A percentile compares a stretch with the other conserved stretches of the same genome.
phyloP scores from a whole-genome alignment of 2,888 invertebrate genomes.

The Aphidoletes aphidimyza region DNA sequence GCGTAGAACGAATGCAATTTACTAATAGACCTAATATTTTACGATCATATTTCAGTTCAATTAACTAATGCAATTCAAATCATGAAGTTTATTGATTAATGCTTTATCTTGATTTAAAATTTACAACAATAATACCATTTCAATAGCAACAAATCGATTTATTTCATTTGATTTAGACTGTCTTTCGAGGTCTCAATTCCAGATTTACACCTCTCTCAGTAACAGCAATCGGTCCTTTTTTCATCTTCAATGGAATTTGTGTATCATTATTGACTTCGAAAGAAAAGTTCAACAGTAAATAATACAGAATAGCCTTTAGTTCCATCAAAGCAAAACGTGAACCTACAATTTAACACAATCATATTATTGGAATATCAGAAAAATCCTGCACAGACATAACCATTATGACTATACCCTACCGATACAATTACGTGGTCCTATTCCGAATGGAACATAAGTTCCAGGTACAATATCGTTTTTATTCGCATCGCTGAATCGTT shows the following conservation, averaged over 20 bases:
- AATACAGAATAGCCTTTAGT: not conserved
- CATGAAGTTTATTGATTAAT: too few species aligned
- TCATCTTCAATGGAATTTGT: not conserved
- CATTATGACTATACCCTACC: slow-evolving; percentile 63
- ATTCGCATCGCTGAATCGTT: slow-evolving; percentile 71
- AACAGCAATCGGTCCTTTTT: not conserved
- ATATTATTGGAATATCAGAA: not conserved
- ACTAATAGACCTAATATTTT: too few species aligned
- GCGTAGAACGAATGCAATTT: too few species aligned
- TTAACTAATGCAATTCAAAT: too few species aligned
- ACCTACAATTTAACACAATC: slow-evolving; percentile 43
- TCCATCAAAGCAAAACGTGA: slow-evolving; percentile 57
- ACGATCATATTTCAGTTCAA: too few species aligned
- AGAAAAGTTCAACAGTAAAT: slow-evolving; percentile 18
- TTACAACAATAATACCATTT: too few species aligned
- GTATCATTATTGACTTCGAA: not conserved
- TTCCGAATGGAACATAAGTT: slow-evolving; percentile 70
- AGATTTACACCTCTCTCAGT: not conserved
- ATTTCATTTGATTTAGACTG: not conserved
- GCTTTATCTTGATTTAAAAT: too few species aligned
- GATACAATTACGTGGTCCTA: slow-evolving; percentile 73
- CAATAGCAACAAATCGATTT: not conserved
- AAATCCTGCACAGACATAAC: not conserved
- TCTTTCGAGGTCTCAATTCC: not conserved
- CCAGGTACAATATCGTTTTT: slow-evolving; percentile 67